phyloP scores from a whole-genome alignment of 2,888 invertebrate genomes.

The Sarcophaga rosellei region DNA sequence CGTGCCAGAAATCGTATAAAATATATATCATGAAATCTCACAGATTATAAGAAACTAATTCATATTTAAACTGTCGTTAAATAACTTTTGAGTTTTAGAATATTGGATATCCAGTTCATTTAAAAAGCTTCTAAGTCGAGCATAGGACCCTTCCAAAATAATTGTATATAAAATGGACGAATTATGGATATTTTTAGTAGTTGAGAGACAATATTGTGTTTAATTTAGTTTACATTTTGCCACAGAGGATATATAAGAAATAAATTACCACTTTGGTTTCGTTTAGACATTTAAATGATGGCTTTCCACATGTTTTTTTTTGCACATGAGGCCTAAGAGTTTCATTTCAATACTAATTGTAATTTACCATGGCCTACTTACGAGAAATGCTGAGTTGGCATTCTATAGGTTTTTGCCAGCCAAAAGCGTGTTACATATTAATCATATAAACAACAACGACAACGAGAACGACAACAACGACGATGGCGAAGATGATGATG shows the following conservation, averaged over 20 bases:
- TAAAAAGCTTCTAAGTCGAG: not conserved
- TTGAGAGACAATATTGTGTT: no score
- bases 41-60: no score
- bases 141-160: not conserved
- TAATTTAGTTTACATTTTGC: no score
- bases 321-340: not conserved
- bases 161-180: not conserved
- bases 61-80: no score
- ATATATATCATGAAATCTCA: no score
- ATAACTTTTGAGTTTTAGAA: no score
- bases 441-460: not conserved
- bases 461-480: no score
- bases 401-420: not conserved
- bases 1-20: no score
- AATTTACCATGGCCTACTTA: not conserved
- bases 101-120: not conserved
- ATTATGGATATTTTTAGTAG: no score
- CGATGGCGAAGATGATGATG: no score
- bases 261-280: not conserved
- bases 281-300: not conserved
- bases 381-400: not conserved
- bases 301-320: no score
- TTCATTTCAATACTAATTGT: not conserved
- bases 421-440: not conserved
- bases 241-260: no score